Conservation (phyloP, 2,113 vertebrate genomes). For the Caracal caracal region DNA sequence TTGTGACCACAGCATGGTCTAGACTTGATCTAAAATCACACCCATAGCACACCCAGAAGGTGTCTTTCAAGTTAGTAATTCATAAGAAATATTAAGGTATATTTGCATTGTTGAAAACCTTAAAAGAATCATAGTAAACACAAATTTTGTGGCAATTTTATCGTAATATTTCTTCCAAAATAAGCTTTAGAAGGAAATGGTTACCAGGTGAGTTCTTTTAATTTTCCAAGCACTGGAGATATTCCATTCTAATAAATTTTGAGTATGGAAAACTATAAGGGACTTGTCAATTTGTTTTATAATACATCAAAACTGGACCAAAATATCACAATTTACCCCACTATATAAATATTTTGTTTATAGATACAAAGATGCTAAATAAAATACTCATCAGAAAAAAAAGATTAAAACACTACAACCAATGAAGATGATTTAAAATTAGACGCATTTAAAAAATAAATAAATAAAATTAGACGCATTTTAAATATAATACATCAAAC, state of each 20-base stretch:
- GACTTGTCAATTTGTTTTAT: not conserved
- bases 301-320: not conserved
- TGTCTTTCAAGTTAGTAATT: not conserved
- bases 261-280: not conserved
- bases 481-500: not conserved
- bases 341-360: not conserved
- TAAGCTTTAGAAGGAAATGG: constrained; percentile 12
- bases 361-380: not conserved
- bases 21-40: not conserved
- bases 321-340: not conserved
- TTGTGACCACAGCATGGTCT: not conserved
- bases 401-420: not conserved
- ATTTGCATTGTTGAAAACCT: constrained; percentile 24
- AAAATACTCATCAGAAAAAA: not conserved
- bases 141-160: constrained; percentile 20
- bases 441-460: not conserved
- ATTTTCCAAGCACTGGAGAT: not conserved
- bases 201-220: constrained; percentile 10
- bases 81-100: not conserved
- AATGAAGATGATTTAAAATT: constrained; percentile 5
- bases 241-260: constrained; percentile 39
- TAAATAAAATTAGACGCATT: not conserved
- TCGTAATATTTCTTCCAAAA: constrained; percentile 22
- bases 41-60: not conserved
- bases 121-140: not conserved